phyloP scores from a whole-genome alignment of 1,140 invertebrate species.

The Parasteatoda tepidariorum region DNA sequence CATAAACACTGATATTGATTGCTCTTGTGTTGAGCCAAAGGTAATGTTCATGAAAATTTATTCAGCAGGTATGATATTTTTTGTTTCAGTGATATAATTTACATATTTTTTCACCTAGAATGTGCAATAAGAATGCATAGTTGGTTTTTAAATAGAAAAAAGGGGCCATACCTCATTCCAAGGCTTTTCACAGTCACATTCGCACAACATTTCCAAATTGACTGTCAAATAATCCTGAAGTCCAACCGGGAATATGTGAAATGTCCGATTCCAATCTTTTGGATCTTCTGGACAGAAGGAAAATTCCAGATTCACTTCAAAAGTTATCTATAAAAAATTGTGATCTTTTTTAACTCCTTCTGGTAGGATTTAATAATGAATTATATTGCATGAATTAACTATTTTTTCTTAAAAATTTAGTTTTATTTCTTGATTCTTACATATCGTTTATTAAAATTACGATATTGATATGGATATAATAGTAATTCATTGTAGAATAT shows the following conservation, averaged over 20 bases:
- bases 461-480: no score
- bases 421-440: no score
- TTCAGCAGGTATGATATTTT: no score
- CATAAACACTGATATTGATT: no score
- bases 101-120: no score
- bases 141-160: no score
- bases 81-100: no score
- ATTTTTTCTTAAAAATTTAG: not conserved
- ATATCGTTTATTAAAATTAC: no score
- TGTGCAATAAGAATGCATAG: no score
- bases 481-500: no score
- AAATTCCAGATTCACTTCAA: conserved; percentile 71
- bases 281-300: conserved; percentile 73
- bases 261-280: conserved; percentile 81
- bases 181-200: conserved; percentile 85
- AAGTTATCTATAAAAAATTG: conserved; percentile 68
- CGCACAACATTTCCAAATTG: conserved; percentile 88
- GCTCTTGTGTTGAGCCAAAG: no score
- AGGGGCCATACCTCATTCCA: conserved; percentile 54
- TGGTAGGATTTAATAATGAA: not conserved
- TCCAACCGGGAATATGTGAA: conserved; percentile 92
- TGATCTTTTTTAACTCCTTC: not conserved
- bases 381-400: not conserved
- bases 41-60: no score
- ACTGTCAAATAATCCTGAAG: conserved; percentile 87